Conservation (phyloP, 2,113 vertebrate genomes). For the Heteronetta atricapilla region DNA sequence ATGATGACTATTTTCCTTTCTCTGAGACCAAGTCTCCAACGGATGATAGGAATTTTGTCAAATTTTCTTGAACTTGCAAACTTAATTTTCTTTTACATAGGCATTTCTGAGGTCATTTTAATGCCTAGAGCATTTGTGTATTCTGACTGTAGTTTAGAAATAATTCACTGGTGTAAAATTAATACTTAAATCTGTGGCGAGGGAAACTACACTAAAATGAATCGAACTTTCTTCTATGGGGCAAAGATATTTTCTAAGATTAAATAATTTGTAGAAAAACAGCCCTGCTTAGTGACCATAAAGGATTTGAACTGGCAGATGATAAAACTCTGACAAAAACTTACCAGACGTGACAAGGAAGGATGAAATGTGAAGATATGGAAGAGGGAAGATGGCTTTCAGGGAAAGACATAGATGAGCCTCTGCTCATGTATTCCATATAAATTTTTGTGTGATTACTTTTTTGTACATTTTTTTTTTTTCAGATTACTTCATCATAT, state of each 20-base stretch:
- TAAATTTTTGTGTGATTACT: not conserved
- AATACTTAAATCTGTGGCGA: not conserved
- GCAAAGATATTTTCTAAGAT: not conserved
- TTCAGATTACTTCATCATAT: slow-evolving; percentile 44
- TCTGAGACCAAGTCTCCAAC: not conserved
- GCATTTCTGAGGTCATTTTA: not conserved
- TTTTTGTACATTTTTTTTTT: not conserved
- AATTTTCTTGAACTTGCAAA: not conserved
- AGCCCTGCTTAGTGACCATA: not conserved
- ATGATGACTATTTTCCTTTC: not conserved
- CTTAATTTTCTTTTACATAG: not conserved
- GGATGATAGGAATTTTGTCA: not conserved
- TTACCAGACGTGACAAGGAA: slow-evolving; percentile 8
- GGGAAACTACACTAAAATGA: not conserved
- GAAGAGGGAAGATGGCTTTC: not conserved
- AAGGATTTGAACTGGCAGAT: not conserved
- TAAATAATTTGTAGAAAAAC: not conserved
- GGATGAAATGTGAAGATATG: not conserved
- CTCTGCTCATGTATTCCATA: not conserved
- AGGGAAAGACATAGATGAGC: not conserved
- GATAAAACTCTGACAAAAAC: slow-evolving; percentile 55
- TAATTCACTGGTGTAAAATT: not conserved
- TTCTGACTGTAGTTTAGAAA: not conserved
- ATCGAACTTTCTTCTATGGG: not conserved
- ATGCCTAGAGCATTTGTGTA: not conserved